Percentiles rank a stretch among this genome's conserved stretches.
phyloP scores from a whole-genome alignment of 2,113 vertebrate genomes.

The Ammospiza nelsoni region DNA sequence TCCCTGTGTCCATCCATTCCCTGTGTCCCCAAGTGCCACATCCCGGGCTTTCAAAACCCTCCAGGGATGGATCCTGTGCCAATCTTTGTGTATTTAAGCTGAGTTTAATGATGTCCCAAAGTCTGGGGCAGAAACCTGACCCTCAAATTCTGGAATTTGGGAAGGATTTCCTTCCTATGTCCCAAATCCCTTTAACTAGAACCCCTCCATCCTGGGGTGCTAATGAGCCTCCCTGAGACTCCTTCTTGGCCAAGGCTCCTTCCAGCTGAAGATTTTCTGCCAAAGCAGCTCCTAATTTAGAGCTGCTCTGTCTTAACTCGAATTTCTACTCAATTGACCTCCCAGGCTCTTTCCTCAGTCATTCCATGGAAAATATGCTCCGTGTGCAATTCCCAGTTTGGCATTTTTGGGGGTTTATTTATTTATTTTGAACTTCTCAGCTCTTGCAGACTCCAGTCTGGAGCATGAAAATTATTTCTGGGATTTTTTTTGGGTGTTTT shows the following conservation, averaged over 20 bases:
- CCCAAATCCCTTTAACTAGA: neutral
- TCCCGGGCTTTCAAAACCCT: neutral
- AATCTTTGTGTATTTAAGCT: neutral
- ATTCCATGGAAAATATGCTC: constrained; percentile 10
- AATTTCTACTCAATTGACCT: constrained; percentile 32
- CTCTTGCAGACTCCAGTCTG: neutral
- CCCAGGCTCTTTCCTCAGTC: neutral
- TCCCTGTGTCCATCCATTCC: neutral
- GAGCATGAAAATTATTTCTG: neutral
- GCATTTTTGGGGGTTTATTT: neutral
- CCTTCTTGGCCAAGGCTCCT: constrained; percentile 18
- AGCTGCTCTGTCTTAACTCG: constrained; percentile 21
- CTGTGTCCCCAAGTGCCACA: neutral
- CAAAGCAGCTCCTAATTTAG: constrained; percentile 51
- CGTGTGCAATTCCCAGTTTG: neutral
- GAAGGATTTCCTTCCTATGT: neutral
- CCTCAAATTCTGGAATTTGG: neutral
- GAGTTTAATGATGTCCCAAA: neutral
- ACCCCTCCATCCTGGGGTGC: neutral
- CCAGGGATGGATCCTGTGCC: neutral
- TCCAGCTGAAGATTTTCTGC: constrained; percentile 10
- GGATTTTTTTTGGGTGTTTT: too few relatives aligned
- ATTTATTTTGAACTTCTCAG: neutral
- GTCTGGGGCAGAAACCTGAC: neutral
- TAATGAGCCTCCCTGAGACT: neutral